Evolutionary conservation across 2,113 vertebrate genomes (phyloP).

Genomic region (Lampris incognitus): DNA sequence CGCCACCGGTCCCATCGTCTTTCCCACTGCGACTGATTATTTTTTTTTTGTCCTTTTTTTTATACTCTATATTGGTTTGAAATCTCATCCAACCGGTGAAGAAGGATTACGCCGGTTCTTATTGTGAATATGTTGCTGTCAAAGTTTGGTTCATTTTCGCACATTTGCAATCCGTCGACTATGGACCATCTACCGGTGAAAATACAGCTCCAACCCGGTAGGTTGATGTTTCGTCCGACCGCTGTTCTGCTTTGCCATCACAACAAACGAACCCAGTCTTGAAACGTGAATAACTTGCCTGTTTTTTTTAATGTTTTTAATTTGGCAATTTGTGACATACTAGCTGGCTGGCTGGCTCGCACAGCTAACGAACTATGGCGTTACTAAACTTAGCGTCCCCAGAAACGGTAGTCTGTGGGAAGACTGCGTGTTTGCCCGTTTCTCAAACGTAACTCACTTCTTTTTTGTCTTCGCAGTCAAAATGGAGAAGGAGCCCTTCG

Average conservation of each 20-base stretch:
- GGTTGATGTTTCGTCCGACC: constrained; percentile 7
- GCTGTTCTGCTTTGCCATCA: neutral
- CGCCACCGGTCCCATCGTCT: constrained; percentile 34
- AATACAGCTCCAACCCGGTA: constrained; percentile 93
- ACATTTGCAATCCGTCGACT: constrained; percentile 90
- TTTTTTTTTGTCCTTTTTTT: neutral
- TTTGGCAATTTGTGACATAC: neutral
- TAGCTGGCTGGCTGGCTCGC: constrained; percentile 3
- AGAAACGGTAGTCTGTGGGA: constrained; percentile 10
- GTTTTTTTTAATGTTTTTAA: neutral
- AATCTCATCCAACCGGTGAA: constrained; percentile 1
- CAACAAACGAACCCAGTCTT: no score
- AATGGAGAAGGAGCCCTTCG: constrained; percentile 92
- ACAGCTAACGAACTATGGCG: neutral
- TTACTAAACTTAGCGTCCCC: constrained; percentile 8
- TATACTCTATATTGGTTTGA: neutral
- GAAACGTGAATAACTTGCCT: no score
- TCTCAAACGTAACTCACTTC: neutral
- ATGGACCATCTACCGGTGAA: constrained; percentile 97
- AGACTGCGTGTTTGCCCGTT: neutral
- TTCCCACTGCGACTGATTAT: constrained; percentile 24
- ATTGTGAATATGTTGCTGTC: constrained; percentile 91
- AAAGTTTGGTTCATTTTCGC: constrained; percentile 97
- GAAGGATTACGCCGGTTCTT: constrained; percentile 40
- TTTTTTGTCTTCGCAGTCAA: constrained; percentile 81